Base-by-base conservation (phyloP, 92 coral and sea anemone genomes). In the Micromussa lordhowensis region DNA sequence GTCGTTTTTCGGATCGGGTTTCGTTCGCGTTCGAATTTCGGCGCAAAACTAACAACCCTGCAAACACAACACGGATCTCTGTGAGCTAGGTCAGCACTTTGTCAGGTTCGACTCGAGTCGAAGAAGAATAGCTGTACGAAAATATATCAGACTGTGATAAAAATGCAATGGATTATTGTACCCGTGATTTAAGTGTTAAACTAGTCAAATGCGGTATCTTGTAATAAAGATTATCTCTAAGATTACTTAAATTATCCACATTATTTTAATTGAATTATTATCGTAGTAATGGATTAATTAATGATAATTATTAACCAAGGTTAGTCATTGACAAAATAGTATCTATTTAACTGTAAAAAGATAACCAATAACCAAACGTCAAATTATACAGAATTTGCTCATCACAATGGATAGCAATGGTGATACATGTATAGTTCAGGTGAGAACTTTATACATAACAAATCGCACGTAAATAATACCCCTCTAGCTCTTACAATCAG, bases 401-500 rank as follows among this genome's bases (percentile, higher is more conserved):
- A 78, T 49, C 36, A 31, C 83, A 80, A 21, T 80, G 83, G 83
- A 80, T 80, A 58, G 21, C 81, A 17, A 80, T 57, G 70, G 69
- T 31, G 68, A 57, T 9, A n/a, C n/a, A n/a, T n/a, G n/a, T n/a
- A 31, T 32, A 53, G 61, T 51, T 77, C 26, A 80, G 83, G 83
- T 80, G 83, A 80, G 83, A 36, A 73, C 22, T 55, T 44, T 44
- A 13, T 44, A 44, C 51, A 44, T 44, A 0, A 8, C 51, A 44
- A 44, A 44, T 44, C 10, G 51, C 51, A 44, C 51, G 51, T 9
- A 44, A 44, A 5, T 44, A 0, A 44, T 44, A 1, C 11, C 51
- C 51, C 13, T 44, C 51, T 44, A 8, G 51, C 10, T 44, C 51
- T 44, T 44, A 9, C 13, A 44, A 9, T 44, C 51, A 44, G 51